phyloP scores from a whole-genome alignment of 2,888 invertebrate species.

The Piscicola geometra region DNA sequence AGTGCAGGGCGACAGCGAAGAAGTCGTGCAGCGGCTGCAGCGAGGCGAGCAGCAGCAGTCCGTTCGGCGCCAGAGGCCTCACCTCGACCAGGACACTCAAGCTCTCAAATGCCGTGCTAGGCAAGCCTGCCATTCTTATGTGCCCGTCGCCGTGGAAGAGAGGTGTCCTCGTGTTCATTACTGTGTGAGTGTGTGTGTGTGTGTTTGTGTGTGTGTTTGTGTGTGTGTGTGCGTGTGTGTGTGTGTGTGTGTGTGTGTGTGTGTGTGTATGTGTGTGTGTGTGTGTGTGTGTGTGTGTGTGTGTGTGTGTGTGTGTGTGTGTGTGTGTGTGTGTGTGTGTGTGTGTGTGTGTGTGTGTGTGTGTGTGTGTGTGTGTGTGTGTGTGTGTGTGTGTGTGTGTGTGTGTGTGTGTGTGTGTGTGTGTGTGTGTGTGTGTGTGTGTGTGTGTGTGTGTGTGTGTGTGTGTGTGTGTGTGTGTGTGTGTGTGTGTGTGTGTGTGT shows the following conservation, averaged over 20 bases:
- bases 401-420: too few relatives aligned
- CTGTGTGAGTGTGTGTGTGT: neutral
- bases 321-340: neutral
- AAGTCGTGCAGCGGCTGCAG: slow-evolving; percentile 21
- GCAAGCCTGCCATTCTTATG: slow-evolving; percentile 22
- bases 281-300: slow-evolving; percentile 14
- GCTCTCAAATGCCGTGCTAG: slow-evolving; percentile 24
- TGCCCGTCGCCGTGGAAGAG: slow-evolving; percentile 32
- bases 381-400: too few relatives aligned
- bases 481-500: too few relatives aligned
- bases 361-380: neutral
- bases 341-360: neutral
- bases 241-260: slow-evolving; percentile 11
- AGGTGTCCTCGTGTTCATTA: slow-evolving; percentile 1
- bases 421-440: too few relatives aligned
- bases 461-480: too few relatives aligned
- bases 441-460: too few relatives aligned
- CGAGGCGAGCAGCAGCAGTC: slow-evolving; percentile 31
- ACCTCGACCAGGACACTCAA: slow-evolving; percentile 8
- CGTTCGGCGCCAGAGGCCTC: slow-evolving; percentile 26
- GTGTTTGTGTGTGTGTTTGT: neutral
- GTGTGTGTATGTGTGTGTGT: slow-evolving; percentile 10
- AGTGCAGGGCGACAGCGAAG: slow-evolving; percentile 21
- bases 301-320: neutral
- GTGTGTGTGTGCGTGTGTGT: neutral